Evolutionary conservation across 37 sponge, comb jelly and placozoan species (phyloP).

Genomic region (Hexactinellida sp.): DNA sequence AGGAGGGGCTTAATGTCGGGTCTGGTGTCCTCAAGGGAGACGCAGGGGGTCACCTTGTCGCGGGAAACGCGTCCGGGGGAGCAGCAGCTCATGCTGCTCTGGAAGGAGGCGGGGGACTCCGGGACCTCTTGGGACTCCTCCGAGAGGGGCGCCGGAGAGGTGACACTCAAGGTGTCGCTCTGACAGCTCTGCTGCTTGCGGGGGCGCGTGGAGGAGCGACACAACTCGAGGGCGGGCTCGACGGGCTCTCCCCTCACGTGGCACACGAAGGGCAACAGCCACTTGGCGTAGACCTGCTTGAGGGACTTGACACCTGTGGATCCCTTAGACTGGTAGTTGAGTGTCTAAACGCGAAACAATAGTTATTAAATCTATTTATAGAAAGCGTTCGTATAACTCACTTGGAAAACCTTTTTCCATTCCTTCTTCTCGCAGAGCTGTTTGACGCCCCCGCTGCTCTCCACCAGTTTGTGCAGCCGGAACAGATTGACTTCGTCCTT

Average conservation of each 20-base stretch:
- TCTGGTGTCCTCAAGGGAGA: neutral
- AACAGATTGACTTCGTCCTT: neutral
- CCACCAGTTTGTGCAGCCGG: neutral
- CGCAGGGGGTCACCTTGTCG: neutral
- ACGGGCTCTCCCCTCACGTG: neutral
- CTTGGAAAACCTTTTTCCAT: neutral
- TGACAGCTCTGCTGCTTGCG: neutral
- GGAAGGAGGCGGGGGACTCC: neutral
- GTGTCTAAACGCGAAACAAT: neutral
- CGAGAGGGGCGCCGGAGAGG: neutral
- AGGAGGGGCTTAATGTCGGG: neutral
- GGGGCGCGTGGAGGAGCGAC: neutral
- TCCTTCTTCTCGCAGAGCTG: constrained; percentile 1
- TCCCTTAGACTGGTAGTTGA: constrained; percentile 12
- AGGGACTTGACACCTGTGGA: neutral
- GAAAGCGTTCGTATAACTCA: neutral
- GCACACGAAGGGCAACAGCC: neutral
- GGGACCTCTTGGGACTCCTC: constrained; percentile 1
- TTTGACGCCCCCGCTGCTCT: neutral
- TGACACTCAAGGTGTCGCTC: neutral
- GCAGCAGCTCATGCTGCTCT: neutral
- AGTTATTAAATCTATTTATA: neutral
- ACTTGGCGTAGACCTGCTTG: neutral
- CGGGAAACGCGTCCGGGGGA: neutral
- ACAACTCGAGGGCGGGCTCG: neutral